Conservation (phyloP, 2,797 vertebrate genomes). For the Thaleichthys pacificus region DNA sequence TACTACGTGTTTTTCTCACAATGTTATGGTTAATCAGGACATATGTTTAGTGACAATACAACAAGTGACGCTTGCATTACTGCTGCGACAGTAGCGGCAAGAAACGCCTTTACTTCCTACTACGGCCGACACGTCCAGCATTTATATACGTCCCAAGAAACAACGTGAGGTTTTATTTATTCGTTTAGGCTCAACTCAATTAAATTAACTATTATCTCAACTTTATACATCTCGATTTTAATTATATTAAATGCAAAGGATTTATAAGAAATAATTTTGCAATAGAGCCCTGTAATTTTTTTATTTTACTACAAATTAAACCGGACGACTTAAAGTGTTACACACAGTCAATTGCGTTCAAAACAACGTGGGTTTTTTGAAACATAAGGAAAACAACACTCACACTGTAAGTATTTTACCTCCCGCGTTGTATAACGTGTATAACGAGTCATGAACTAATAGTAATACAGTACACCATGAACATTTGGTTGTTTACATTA, state of each 20-base stretch:
- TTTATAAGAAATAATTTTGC: neutral
- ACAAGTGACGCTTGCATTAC: slow-evolving; percentile 5
- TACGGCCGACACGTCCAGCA: slow-evolving; percentile 46
- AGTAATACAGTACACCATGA: no score
- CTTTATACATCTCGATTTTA: neutral
- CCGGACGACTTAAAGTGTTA: neutral
- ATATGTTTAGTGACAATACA: slow-evolving; percentile 21
- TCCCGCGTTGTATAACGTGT: neutral
- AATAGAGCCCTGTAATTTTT: neutral
- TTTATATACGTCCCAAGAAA: slow-evolving; percentile 51
- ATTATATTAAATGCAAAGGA: neutral
- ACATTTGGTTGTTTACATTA: no score
- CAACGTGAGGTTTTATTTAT: neutral
- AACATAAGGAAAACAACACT: neutral
- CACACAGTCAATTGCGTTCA: neutral
- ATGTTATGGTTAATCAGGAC: neutral
- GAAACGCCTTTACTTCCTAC: slow-evolving; percentile 1
- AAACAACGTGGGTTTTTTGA: neutral
- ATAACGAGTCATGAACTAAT: no score
- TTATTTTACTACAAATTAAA: neutral
- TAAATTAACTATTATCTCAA: neutral
- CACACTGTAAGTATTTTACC: neutral
- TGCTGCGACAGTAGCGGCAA: neutral
- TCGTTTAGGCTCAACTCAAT: neutral
- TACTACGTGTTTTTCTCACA: neutral